These are phyloP conservation scores for Acipenser transmontanus DNA, from an alignment of 2,797 vertebrate species.

Conservation along the genomic window DNA sequence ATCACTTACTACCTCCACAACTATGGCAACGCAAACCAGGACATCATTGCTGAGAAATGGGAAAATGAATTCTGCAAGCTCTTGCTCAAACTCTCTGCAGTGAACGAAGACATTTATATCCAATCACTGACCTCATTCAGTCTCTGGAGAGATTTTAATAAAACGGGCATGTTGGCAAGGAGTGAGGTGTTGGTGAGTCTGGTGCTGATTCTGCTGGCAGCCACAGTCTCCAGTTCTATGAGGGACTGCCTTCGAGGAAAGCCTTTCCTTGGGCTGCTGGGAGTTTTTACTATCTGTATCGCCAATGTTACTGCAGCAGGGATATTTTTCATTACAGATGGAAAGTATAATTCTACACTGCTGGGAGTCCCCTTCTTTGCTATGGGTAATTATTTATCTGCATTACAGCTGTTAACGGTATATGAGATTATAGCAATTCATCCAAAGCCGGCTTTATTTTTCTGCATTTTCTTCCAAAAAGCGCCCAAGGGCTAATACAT, in stretches of 20 bases:
- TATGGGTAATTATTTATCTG: conserved; percentile 91
- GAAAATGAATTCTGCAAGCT: conserved; percentile 92
- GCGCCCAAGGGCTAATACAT: too few relatives aligned
- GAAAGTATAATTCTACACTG: conserved; percentile 96
- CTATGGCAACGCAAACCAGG: conserved; percentile 83
- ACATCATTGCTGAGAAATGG: conserved; percentile 91
- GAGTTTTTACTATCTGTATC: conserved; percentile 94
- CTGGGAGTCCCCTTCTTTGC: conserved; percentile 98
- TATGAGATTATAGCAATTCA: neutral
- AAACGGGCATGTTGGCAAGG: conserved; percentile 86
- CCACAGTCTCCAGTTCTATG: conserved; percentile 96
- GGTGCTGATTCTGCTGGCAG: conserved; percentile 85
- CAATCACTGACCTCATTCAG: conserved; percentile 88
- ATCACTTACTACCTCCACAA: conserved; percentile 99
- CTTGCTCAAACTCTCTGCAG: conserved; percentile 69
- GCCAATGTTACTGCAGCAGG: conserved; percentile 91
- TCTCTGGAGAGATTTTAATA: conserved; percentile 93
- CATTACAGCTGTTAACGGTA: conserved; percentile 26
- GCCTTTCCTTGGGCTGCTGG: conserved; percentile 92
- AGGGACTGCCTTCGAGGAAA: conserved; percentile 95
- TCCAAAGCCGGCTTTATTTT: neutral
- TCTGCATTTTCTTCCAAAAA: too few relatives aligned
- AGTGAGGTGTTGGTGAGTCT: conserved; percentile 92
- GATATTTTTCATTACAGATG: conserved; percentile 97
- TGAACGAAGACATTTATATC: conserved; percentile 74